phyloP scores from a whole-genome alignment of 2,113 vertebrate genomes.

The Pao palembangensis region DNA sequence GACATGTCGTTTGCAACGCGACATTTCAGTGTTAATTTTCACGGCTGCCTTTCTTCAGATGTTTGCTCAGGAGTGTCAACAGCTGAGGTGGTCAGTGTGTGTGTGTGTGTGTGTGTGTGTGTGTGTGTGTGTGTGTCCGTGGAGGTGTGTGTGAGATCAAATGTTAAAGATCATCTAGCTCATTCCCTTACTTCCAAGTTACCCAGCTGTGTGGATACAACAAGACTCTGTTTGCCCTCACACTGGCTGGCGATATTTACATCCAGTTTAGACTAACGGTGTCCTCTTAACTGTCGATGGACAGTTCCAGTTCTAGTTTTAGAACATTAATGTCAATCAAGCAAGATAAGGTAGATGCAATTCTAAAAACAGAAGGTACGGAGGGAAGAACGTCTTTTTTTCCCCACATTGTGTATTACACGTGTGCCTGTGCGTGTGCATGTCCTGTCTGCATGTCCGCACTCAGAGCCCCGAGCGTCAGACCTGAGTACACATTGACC shows the following conservation, averaged over 20 bases:
- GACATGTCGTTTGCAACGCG: slow-evolving; percentile 33
- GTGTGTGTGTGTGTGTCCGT: slow-evolving; percentile 34
- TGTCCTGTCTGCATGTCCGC: slow-evolving; percentile 31
- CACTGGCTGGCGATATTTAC: background rate
- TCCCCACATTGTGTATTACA: background rate
- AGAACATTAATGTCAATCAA: background rate
- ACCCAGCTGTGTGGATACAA: slow-evolving; percentile 43
- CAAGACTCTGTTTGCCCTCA: slow-evolving; percentile 14
- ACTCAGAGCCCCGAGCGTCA: slow-evolving; percentile 27
- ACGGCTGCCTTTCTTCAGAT: slow-evolving; percentile 28
- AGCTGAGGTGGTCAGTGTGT: slow-evolving; percentile 19
- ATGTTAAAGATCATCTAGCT: slow-evolving; percentile 32
- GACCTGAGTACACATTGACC: slow-evolving; percentile 51
- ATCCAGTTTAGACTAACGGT: background rate
- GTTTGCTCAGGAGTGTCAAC: slow-evolving; percentile 54
- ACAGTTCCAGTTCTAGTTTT: background rate
- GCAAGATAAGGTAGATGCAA: too few species aligned
- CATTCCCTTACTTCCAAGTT: slow-evolving; percentile 15
- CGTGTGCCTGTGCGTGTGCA: slow-evolving; percentile 11
- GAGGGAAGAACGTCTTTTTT: background rate
- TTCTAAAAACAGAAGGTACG: too few species aligned
- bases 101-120: slow-evolving; percentile 31
- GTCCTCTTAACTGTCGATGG: too few species aligned
- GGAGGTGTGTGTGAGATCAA: slow-evolving; percentile 17
- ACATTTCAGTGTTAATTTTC: slow-evolving; percentile 39